phyloP scores from a whole-genome alignment of 2,888 invertebrate genomes.

The Leucoma salicis region DNA sequence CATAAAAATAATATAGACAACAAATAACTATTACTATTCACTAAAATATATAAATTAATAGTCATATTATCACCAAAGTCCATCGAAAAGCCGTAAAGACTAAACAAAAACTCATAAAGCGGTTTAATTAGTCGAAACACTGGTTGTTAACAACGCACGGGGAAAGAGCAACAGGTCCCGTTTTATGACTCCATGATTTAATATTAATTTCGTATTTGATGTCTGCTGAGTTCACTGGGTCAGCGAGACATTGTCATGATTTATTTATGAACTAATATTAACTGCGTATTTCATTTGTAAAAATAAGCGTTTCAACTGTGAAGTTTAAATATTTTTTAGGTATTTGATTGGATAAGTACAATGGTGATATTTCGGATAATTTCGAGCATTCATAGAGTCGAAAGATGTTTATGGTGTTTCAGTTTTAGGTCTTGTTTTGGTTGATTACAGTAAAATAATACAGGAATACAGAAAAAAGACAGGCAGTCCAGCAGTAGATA shows the following conservation, averaged over 20 bases:
- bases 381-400: too few relatives aligned
- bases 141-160: constrained; percentile 31
- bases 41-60: constrained; percentile 19
- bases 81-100: constrained; percentile 29
- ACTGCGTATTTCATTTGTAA: constrained; percentile 1
- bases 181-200: constrained; percentile 24
- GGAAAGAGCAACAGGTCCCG: constrained; percentile 39
- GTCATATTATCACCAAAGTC: constrained; percentile 24
- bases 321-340: too few relatives aligned
- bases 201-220: constrained; percentile 32
- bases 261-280: constrained; percentile 7
- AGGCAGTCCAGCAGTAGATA: too few relatives aligned
- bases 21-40: too few relatives aligned
- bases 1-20: too few relatives aligned
- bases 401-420: too few relatives aligned
- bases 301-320: too few relatives aligned
- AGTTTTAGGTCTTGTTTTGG: too few relatives aligned
- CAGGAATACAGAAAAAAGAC: too few relatives aligned
- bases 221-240: constrained; percentile 24
- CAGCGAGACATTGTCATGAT: constrained; percentile 18
- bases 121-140: constrained; percentile 49
- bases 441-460: too few relatives aligned
- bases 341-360: too few relatives aligned
- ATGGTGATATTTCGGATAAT: too few relatives aligned
- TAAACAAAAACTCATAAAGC: constrained; percentile 49